Evolutionary conservation across 2,113 vertebrate species (phyloP), one percentile per base, ranked within the genome.

Genomic region (Taxidea taxus): DNA sequence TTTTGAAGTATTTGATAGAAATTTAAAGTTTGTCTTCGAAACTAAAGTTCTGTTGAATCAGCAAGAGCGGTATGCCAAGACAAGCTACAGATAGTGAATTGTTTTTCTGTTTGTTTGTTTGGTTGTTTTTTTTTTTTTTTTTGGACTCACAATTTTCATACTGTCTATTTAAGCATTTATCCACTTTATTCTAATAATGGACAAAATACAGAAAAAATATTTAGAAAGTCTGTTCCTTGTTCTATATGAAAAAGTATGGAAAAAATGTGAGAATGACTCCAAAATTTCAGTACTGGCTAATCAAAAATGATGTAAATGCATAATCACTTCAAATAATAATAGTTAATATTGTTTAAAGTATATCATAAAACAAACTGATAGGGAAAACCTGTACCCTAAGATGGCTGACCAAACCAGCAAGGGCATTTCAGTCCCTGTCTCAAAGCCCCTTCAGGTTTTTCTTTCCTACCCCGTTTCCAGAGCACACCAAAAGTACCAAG

Each of bases 1-100:
- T 47, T 93, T 75, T 95, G 31, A 88, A 78, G 70, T 88, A 93
- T 68, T 68, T 84, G 31, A 83, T 64, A 74, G n/a, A 91, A 6
- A 87, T 49, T 68, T 81, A 85, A 94, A 91, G 13, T 96, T 84
- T 83, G 42, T 66, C 49, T 82, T 87, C 87, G 47, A 83, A 96
- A 94, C 12, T 21, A 6, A 94, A 74, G 20, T 77, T 94, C 13
- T n/a, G 5, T 83, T 72, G 37, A 90, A 78, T 62, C 23, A 78
- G 12, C 20, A 68, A 85, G 60, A 72, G 3, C 13, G 72, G 0
- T 62, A 42, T 13, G 2, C 6, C 16, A 93, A 6, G n/a, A 49
- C 1, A 56, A 51, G 7, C 3, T 34, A 58, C 81, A 62, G 10
- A 31, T 20, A 39, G 13, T 51, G 34, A 20, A 64, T 15, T 9